A percentile compares a stretch with the other conserved stretches of the same genome.
Conservation (phyloP, 2,113 vertebrate genomes). For the Macheiramphus alcinus region DNA sequence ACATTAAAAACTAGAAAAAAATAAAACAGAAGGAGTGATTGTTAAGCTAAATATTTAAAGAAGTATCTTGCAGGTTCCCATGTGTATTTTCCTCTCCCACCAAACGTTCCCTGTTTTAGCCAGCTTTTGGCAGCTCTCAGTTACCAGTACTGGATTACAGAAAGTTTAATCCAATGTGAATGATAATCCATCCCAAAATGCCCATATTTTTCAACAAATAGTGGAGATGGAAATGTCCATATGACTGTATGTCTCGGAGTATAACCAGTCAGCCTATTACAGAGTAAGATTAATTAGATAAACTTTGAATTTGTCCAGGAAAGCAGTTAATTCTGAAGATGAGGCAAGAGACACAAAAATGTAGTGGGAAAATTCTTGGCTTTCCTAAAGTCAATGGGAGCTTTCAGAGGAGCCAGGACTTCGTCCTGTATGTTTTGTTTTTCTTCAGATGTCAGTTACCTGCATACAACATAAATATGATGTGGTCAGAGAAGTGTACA, state of each 20-base stretch:
- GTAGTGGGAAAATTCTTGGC: not conserved
- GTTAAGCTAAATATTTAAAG: not conserved
- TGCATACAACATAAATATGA: not conserved
- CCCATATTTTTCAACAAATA: not conserved
- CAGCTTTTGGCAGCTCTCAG: not conserved
- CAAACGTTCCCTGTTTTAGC: not conserved
- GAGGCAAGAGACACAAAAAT: not conserved
- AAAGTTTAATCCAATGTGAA: not conserved
- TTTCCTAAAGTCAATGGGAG: not conserved
- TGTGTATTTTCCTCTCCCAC: not conserved
- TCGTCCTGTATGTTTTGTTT: constrained; percentile 15
- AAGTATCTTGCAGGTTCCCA: not conserved
- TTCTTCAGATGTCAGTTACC: constrained; percentile 46
- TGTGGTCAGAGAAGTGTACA: constrained; percentile 6
- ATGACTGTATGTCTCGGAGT: not conserved
- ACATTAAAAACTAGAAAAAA: not conserved
- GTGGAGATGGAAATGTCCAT: not conserved
- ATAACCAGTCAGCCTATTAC: not conserved
- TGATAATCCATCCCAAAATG: not conserved
- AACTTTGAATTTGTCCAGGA: not conserved
- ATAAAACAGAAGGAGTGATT: not conserved
- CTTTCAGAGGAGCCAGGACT: constrained; percentile 17
- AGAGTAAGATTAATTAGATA: not conserved
- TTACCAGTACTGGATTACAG: not conserved
- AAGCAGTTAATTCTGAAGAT: not conserved